A percentile compares a stretch with the other conserved stretches of the same genome.
Evolutionary conservation across 92 coral and sea anemone species (phyloP).

Genomic region (Phenganax marumi): DNA sequence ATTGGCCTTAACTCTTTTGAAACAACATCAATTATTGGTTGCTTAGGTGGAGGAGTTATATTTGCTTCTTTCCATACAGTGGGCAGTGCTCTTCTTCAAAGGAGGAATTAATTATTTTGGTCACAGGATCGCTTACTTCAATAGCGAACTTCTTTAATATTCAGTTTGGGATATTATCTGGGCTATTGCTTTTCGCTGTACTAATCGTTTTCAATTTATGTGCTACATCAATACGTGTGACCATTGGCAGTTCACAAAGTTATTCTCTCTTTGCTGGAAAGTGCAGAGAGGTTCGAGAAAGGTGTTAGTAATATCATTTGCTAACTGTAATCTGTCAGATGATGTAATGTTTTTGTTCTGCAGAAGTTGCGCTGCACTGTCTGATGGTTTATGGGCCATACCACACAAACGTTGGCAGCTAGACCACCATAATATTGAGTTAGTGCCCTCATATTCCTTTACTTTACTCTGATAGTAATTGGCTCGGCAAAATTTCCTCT

Average conservation of each 20-base stretch:
- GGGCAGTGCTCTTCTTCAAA: conserved; percentile 29
- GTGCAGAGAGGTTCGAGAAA: no score
- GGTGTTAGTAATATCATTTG: no score
- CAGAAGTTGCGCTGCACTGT: conserved; percentile 16
- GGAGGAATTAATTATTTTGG: conserved; percentile 40
- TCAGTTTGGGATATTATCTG: conserved; percentile 39
- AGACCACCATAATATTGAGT: conserved; percentile 45
- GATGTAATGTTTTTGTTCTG: not conserved
- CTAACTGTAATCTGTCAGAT: no score
- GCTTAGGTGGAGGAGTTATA: no score
- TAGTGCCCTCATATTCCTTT: conserved; percentile 7
- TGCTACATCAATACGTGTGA: conserved; percentile 24
- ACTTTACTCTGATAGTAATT: no score
- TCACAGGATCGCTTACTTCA: conserved; percentile 36
- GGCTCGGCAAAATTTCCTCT: no score
- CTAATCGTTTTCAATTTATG: conserved; percentile 12
- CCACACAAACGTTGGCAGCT: conserved; percentile 44
- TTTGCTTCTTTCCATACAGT: no score
- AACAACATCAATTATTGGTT: no score
- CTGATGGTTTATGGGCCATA: conserved; percentile 18
- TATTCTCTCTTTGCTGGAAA: conserved; percentile 30
- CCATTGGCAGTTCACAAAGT: conserved; percentile 24
- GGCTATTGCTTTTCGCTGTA: conserved; percentile 37
- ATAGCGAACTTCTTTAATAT: no score
- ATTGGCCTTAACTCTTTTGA: not conserved